Percentiles rank a stretch among this genome's conserved stretches.
These are phyloP conservation scores for Rhorus exstirpatorius DNA, from an alignment of 2,888 invertebrate genomes.

Conservation along the genomic window DNA sequence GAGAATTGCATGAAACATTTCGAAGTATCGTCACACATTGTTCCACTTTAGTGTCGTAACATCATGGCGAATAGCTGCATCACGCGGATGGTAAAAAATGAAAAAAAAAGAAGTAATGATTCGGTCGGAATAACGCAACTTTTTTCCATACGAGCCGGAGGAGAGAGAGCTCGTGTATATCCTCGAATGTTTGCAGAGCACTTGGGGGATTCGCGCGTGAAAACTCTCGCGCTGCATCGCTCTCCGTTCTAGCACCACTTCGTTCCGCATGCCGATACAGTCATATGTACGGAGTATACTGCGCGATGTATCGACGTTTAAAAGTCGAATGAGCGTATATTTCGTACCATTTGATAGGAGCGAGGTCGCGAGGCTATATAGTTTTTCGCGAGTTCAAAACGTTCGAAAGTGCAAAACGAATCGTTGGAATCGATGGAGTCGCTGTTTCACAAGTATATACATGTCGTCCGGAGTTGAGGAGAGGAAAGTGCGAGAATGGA, in stretches of 20 bases:
- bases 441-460: no score
- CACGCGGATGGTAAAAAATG: conserved; percentile 12
- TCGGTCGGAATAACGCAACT: neutral
- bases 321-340: conserved; percentile 31
- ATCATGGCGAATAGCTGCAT: neutral
- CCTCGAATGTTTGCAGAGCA: conserved; percentile 55
- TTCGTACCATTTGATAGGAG: conserved; percentile 13
- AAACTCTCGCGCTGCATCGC: conserved; percentile 38
- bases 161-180: conserved; percentile 35
- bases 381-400: conserved; percentile 1
- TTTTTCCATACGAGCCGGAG: conserved; percentile 31
- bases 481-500: neutral
- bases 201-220: conserved; percentile 58
- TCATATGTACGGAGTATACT: conserved; percentile 12
- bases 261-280: conserved; percentile 7
- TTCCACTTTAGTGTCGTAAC: neutral
- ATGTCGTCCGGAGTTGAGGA: neutral
- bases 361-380: no score
- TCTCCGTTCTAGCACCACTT: conserved; percentile 42
- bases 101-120: conserved; percentile 9
- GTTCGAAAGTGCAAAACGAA: conserved; percentile 3
- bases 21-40: neutral
- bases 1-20: neutral
- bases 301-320: conserved; percentile 31
- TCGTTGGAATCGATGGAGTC: neutral